phyloP scores from a whole-genome alignment of 35 echinoderm and acorn worm species.

The Acanthaster planci region DNA sequence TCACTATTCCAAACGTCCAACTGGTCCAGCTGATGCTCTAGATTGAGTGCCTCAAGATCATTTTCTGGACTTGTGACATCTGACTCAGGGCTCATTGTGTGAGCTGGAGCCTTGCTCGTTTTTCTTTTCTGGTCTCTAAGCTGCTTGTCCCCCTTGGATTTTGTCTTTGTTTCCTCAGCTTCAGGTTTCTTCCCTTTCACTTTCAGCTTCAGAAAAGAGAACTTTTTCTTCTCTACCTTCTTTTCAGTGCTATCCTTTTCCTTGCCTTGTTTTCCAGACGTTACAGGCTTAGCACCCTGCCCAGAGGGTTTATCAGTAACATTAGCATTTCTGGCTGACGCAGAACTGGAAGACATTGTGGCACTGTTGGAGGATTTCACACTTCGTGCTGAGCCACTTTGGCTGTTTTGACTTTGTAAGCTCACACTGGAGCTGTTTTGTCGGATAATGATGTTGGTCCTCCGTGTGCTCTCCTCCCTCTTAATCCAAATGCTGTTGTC shows the following conservation, averaged over 20 bases:
- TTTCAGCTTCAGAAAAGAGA: conserved; percentile 94
- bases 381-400: neutral
- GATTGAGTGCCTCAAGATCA: conserved; percentile 41
- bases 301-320: neutral
- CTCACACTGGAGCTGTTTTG: conserved; percentile 29
- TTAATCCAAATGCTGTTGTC: conserved; percentile 82
- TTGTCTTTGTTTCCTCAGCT: conserved; percentile 48
- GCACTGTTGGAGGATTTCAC: conserved; percentile 23
- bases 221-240: conserved; percentile 85
- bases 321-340: neutral
- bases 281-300: neutral
- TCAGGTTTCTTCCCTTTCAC: conserved; percentile 75
- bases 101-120: conserved; percentile 18
- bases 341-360: neutral
- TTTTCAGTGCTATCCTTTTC: conserved; percentile 69
- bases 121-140: conserved; percentile 1
- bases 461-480: conserved; percentile 38
- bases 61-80: conserved; percentile 11
- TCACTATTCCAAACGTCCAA: conserved; percentile 87
- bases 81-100: conserved; percentile 6
- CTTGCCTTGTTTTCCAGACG: neutral
- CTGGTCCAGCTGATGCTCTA: conserved; percentile 75
- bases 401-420: conserved; percentile 23
- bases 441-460: neutral
- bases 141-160: conserved; percentile 40